Conservation (phyloP, 2,888 invertebrate species). For the Apotomis turbidana region DNA sequence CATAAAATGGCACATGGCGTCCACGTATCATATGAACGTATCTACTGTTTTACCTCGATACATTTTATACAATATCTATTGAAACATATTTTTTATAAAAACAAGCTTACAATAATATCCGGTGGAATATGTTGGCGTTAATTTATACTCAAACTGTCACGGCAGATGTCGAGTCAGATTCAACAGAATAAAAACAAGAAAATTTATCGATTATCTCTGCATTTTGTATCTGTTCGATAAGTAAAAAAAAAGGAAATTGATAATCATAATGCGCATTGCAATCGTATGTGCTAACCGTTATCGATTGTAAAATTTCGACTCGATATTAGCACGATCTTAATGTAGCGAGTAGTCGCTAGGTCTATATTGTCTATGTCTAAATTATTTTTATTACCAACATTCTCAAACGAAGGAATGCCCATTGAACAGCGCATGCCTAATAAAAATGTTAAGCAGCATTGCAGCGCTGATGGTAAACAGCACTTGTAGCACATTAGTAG, state of each 20-base stretch:
- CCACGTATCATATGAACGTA: conserved; percentile 54
- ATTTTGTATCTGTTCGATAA: conserved; percentile 42
- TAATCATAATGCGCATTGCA: conserved; percentile 21
- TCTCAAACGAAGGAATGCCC: conserved; percentile 50
- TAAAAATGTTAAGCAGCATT: conserved; percentile 6
- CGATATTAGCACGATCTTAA: conserved; percentile 58
- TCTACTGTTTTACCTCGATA: conserved; percentile 43
- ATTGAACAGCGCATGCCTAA: conserved; percentile 48
- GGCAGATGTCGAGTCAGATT: conserved; percentile 69
- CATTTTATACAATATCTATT: conserved; percentile 47
- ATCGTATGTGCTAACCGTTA: conserved; percentile 45
- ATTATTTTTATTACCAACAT: neutral
- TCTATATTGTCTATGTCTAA: conserved; percentile 65
- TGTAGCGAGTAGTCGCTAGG: conserved; percentile 53
- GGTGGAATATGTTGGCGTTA: conserved; percentile 62
- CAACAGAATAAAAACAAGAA: conserved; percentile 54
- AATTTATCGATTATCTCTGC: conserved; percentile 41
- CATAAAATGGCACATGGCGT: conserved; percentile 67
- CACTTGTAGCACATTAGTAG: neutral
- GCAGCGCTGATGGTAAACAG: neutral
- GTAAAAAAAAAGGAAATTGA: conserved; percentile 33
- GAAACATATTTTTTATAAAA: conserved; percentile 58
- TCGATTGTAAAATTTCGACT: conserved; percentile 50
- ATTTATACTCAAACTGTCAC: conserved; percentile 68
- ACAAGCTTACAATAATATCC: conserved; percentile 72